A percentile compares a stretch with the other conserved stretches of the same genome.
Conservation (phyloP, 2,797 vertebrate genomes). For the Sebastolobus altivelis region DNA sequence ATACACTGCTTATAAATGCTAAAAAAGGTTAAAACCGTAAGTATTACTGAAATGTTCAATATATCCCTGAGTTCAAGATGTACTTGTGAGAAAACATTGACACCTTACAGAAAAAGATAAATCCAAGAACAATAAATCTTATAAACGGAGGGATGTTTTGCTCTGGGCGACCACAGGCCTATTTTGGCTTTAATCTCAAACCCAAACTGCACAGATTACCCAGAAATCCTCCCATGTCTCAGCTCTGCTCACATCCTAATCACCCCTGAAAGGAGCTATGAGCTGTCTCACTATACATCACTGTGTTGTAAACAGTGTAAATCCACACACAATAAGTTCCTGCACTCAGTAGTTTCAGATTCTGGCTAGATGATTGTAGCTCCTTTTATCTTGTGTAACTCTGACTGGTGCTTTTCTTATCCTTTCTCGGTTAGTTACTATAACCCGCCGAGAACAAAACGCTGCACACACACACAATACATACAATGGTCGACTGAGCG, state of each 20-base stretch:
- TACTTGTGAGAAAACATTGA: neutral
- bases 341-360: slow-evolving; percentile 28
- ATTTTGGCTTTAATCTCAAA: slow-evolving; percentile 1
- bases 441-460: slow-evolving; percentile 34
- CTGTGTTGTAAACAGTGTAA: slow-evolving; percentile 9
- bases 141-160: neutral
- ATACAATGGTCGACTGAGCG: slow-evolving; percentile 39
- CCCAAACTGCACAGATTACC: slow-evolving; percentile 19
- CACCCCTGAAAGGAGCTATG: slow-evolving; percentile 18
- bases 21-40: neutral
- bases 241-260: slow-evolving; percentile 5
- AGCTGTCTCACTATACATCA: slow-evolving; percentile 30
- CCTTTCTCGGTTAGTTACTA: slow-evolving; percentile 22
- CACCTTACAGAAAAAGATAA: neutral
- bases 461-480: slow-evolving; percentile 25
- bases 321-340: slow-evolving; percentile 42
- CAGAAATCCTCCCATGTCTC: slow-evolving; percentile 18
- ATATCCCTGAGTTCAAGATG: neutral
- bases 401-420: slow-evolving; percentile 18
- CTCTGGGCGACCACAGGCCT: neutral
- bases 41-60: neutral
- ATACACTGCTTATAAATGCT: neutral
- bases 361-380: slow-evolving; percentile 9
- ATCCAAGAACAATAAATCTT: neutral
- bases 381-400: slow-evolving; percentile 31